Evolutionary conservation across 2,113 vertebrate species (phyloP).

Genomic region (Chaetops frenatus): DNA sequence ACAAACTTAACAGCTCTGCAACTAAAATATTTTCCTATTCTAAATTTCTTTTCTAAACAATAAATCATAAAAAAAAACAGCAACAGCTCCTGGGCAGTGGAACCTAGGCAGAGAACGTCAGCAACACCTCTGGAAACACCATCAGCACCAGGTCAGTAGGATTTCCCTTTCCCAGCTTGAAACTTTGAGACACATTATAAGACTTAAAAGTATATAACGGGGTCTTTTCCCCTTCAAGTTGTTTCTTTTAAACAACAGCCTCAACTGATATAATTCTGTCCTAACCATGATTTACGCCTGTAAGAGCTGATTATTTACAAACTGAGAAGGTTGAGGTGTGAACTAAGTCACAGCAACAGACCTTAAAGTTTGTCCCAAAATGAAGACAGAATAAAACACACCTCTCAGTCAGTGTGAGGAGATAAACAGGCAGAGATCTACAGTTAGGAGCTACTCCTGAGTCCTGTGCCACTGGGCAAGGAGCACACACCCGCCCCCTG

Average conservation of each 20-base stretch:
- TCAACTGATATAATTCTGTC: not conserved
- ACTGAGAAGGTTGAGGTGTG: not conserved
- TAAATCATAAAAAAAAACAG: accelerated
- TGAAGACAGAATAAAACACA: not conserved
- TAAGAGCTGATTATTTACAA: not conserved
- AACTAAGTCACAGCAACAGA: not conserved
- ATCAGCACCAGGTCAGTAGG: not conserved
- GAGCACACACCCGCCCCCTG: not conserved
- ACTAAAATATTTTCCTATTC: not conserved
- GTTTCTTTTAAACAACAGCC: not conserved
- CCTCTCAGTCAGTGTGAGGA: not conserved
- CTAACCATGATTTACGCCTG: not conserved
- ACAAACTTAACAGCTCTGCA: not conserved
- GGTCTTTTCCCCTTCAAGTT: not conserved
- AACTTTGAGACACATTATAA: not conserved
- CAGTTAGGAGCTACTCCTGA: not conserved
- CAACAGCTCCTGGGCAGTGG: not conserved
- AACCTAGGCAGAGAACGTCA: accelerated
- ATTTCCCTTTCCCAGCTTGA: not conserved
- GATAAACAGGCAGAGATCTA: not conserved
- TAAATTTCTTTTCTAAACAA: not conserved
- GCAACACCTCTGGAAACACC: not conserved
- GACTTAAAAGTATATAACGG: not conserved
- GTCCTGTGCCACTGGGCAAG: not conserved
- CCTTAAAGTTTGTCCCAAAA: not conserved